These are phyloP conservation scores for Sipha flava DNA, from an alignment of 1,140 invertebrate species.

Conservation along the genomic window DNA sequence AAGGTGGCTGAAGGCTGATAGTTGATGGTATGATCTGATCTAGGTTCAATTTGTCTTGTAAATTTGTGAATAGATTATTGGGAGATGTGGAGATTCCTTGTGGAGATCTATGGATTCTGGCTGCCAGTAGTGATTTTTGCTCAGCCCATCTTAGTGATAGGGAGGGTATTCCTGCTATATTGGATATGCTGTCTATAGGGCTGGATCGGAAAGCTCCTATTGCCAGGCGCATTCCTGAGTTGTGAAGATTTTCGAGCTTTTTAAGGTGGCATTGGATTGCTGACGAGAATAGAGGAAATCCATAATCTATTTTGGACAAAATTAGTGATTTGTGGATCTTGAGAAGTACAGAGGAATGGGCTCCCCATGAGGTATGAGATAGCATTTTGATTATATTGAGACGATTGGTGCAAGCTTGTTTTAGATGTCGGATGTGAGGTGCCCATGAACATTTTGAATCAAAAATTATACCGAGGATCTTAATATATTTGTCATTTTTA, in stretches of 20 bases:
- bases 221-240: background rate
- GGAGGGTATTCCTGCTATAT: conserved; percentile 1
- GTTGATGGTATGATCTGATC: too few species aligned
- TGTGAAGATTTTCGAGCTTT: background rate
- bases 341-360: background rate
- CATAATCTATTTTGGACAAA: background rate
- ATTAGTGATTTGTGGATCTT: background rate
- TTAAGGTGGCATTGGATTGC: too few species aligned
- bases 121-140: background rate
- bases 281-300: too few species aligned
- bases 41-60: too few species aligned
- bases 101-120: background rate
- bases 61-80: too few species aligned
- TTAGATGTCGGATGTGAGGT: background rate
- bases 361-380: background rate
- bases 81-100: too few species aligned
- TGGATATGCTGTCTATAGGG: background rate
- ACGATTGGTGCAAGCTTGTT: background rate
- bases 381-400: background rate
- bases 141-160: background rate
- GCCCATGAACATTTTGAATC: background rate
- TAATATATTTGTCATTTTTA: background rate
- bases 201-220: background rate
- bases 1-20: too few species aligned
- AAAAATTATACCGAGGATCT: background rate